Evolutionary conservation across 2,888 invertebrate genomes (phyloP), one percentile per base, ranked within the genome.

Genomic region (Philereme transversata): DNA sequence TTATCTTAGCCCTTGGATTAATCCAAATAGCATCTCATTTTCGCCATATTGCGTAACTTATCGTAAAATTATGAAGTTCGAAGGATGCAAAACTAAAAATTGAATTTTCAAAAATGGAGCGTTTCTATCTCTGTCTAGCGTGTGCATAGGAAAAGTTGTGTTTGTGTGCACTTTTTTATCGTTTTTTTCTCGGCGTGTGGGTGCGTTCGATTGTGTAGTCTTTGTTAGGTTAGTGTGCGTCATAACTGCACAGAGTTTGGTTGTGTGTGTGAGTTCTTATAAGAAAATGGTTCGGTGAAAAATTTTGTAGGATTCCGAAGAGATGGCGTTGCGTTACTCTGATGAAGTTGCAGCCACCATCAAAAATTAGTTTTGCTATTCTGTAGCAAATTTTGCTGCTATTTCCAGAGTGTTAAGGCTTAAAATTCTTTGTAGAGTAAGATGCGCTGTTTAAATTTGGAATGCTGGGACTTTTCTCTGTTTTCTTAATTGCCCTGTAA

Each of bases 281-380:
- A 91, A 92, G 91, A 92, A 86, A 90, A 91, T 88, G 87, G 86
- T 88, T 88, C 85, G 82, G 86, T 86, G 87, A 89, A 89, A 90
- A 88, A 87, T 89, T 90, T 90, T 87, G 85, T 82, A 73, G 84
- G 83, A 85, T 85, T 84, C 81, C 84, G 81, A 81, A 88, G 83
- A 91, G 91, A 92, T 91, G 92, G 91, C 91, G 90, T 82, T 90
- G 90, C 90, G 88, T 80, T 88, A 55, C 63, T 55, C 58, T 65
- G 68, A 70, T 68, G 67, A 65, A 68, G 82, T 80, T 72, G 73
- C 80, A 77, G 71, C 74, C 77, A 84, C 82, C 78, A 82, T 84
- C 86, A 84, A 86, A 87, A 84, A 85, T 83, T 85, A 78, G 82
- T 83, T 79, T 70, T 70, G 68, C 64, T 49, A 60, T 41, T 56